A percentile compares a stretch with the other conserved stretches of the same genome.
Evolutionary conservation across 64 coral and sea anemone species (phyloP).

Genomic region (Trachythela sp.): DNA sequence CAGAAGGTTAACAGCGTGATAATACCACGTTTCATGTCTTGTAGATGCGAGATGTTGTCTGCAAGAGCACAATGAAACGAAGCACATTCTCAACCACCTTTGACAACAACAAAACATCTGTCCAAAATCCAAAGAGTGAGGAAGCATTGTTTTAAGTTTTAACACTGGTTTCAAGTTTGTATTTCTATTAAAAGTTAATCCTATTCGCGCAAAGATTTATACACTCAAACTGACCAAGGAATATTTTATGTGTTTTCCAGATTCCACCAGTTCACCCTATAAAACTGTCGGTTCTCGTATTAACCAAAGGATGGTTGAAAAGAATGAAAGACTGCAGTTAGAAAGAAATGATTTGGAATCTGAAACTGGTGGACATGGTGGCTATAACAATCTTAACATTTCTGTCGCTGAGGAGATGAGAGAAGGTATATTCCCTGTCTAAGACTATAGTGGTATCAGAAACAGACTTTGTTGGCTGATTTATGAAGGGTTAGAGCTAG

Average conservation of each 20-base stretch:
- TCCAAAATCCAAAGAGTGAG: neutral
- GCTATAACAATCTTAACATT: neutral
- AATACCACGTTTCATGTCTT: neutral
- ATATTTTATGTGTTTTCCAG: neutral
- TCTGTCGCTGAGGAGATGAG: neutral
- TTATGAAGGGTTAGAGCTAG: too few relatives aligned
- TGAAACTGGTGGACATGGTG: neutral
- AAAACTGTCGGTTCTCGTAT: neutral
- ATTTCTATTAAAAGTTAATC: neutral
- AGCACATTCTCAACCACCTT: neutral
- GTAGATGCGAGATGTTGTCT: conserved; percentile 14
- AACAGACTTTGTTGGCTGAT: too few relatives aligned
- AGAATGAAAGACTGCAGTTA: neutral
- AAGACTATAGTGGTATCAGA: neutral
- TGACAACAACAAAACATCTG: neutral
- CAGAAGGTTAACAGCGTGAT: too few relatives aligned
- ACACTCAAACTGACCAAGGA: too few relatives aligned
- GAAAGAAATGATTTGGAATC: neutral
- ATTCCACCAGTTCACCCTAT: neutral
- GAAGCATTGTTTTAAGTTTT: neutral
- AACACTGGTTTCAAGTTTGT: neutral
- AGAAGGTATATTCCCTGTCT: neutral
- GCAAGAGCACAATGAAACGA: neutral
- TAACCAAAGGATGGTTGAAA: neutral
- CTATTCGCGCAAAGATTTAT: too few relatives aligned